A percentile compares a stretch with the other conserved stretches of the same genome.
Evolutionary conservation across 2,888 invertebrate species (phyloP).

Genomic region (Drosophila demipolita): DNA sequence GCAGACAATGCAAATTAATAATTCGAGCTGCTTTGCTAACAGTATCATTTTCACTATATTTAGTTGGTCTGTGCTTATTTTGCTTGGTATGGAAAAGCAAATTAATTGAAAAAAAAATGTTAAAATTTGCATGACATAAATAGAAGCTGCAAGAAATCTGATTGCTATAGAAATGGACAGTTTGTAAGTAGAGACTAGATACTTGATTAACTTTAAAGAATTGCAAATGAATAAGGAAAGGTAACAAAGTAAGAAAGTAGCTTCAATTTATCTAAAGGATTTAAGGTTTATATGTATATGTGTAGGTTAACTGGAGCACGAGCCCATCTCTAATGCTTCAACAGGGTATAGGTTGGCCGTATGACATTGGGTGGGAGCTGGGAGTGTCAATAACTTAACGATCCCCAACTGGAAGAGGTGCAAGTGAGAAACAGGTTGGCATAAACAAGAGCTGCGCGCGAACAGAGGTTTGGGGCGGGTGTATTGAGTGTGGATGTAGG

Average conservation of each 20-base stretch:
- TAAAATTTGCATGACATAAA: neutral
- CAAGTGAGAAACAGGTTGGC: constrained; percentile 31
- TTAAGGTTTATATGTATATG: neutral
- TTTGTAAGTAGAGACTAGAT: neutral
- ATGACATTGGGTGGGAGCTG: constrained; percentile 30
- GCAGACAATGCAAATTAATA: neutral
- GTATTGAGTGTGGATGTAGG: neutral
- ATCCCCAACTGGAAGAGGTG: constrained; percentile 43
- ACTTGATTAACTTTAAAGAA: neutral
- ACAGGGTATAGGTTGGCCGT: constrained; percentile 5
- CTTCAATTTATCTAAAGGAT: neutral
- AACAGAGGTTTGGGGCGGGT: neutral
- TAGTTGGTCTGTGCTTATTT: neutral
- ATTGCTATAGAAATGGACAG: neutral
- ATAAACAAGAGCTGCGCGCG: constrained; percentile 12
- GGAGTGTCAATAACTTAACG: constrained; percentile 70
- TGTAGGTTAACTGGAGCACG: constrained; percentile 8
- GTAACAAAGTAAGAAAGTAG: neutral
- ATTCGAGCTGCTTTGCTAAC: neutral
- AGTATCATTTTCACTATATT: neutral
- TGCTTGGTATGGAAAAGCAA: neutral
- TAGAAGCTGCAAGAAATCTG: neutral
- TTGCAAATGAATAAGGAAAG: neutral
- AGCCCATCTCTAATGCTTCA: constrained; percentile 20
- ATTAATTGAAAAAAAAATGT: neutral